A percentile compares a stretch with the other conserved stretches of the same genome.
Conservation (phyloP, 2,113 vertebrate genomes). For the Ceratotherium simum region DNA sequence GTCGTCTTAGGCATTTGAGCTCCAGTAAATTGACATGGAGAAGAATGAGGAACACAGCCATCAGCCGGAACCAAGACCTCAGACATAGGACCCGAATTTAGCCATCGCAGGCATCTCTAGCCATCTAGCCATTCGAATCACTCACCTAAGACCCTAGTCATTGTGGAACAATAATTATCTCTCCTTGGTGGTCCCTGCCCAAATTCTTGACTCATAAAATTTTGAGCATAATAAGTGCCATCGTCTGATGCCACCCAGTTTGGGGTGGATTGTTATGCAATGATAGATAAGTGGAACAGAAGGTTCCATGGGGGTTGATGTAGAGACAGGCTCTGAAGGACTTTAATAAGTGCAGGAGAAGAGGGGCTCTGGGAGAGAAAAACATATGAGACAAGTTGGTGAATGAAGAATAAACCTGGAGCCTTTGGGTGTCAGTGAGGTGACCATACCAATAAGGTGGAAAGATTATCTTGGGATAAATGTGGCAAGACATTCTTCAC, state of each 20-base stretch:
- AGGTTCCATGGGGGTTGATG: neutral
- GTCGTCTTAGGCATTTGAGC: neutral
- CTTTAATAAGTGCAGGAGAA: neutral
- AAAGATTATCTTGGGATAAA: conserved; percentile 12
- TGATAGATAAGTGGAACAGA: neutral
- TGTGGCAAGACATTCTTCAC: neutral
- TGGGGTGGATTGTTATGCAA: neutral
- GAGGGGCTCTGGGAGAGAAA: neutral
- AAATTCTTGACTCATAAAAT: neutral
- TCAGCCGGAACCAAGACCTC: neutral
- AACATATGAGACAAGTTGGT: neutral
- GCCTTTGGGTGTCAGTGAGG: neutral
- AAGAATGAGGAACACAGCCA: neutral
- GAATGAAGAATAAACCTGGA: neutral
- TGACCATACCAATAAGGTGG: neutral
- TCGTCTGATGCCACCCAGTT: neutral
- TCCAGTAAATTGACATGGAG: neutral
- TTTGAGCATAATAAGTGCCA: neutral
- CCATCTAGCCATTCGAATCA: neutral
- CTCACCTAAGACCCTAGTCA: neutral
- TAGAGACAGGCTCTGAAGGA: neutral
- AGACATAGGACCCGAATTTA: neutral
- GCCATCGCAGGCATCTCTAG: neutral
- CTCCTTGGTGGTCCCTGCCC: neutral
- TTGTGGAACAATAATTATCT: neutral